Evolutionary conservation across 1,140 invertebrate genomes (phyloP).

Genomic region (Heliconius nattereri): DNA sequence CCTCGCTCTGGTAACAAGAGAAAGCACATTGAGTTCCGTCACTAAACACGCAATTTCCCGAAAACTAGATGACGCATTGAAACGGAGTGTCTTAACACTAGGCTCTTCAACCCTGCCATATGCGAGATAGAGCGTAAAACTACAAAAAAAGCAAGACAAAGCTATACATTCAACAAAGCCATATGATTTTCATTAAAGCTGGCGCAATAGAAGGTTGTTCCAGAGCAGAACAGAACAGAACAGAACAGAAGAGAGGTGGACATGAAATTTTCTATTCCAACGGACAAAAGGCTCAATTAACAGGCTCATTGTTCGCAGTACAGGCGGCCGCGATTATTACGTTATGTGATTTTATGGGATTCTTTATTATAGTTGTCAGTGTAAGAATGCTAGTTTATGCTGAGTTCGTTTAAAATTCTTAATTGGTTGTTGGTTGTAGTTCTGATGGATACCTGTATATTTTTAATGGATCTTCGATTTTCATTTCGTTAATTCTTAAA

Average conservation of each 20-base stretch:
- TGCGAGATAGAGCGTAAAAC: no score
- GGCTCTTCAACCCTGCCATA: no score
- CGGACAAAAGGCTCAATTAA: slow-evolving; percentile 78
- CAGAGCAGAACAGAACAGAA: slow-evolving; percentile 49
- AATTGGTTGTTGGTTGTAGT: not conserved
- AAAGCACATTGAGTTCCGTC: no score
- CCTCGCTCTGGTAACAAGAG: no score
- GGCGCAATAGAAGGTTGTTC: slow-evolving; percentile 62
- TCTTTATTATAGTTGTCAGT: slow-evolving; percentile 46
- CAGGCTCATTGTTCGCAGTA: slow-evolving; percentile 64
- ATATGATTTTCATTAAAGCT: slow-evolving; percentile 72
- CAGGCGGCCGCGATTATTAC: slow-evolving; percentile 67
- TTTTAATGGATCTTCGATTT: no score
- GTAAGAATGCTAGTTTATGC: slow-evolving; percentile 28
- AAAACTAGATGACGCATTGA: no score
- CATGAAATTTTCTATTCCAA: slow-evolving; percentile 77
- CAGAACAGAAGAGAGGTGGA: slow-evolving; percentile 47
- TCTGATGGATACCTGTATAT: not conserved
- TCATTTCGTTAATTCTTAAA: no score
- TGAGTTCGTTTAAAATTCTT: not conserved
- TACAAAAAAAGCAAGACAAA: no score
- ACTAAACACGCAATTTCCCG: no score
- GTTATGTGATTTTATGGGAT: slow-evolving; percentile 75
- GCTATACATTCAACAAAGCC: slow-evolving; percentile 52
- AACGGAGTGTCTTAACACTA: no score